Evolutionary conservation across 2,888 invertebrate genomes (phyloP).

Genomic region (Sepioteuthis lessoniana): DNA sequence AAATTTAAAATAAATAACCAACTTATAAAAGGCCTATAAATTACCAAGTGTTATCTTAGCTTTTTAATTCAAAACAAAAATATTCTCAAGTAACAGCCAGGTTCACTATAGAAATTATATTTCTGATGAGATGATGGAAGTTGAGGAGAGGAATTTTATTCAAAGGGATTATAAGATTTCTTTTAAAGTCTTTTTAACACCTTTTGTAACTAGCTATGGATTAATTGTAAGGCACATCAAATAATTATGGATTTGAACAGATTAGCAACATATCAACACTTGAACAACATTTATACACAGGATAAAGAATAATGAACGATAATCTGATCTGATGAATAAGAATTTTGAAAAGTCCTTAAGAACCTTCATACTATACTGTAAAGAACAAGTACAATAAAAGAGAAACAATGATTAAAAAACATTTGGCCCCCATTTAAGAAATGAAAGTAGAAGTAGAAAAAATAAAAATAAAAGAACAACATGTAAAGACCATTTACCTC

Average conservation of each 20-base stretch:
- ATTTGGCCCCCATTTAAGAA: background rate
- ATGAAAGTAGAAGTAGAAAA: background rate
- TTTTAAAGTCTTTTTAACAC: background rate
- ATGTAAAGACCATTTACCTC: constrained; percentile 73
- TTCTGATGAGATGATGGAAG: background rate
- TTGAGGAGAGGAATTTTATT: background rate
- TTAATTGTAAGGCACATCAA: background rate
- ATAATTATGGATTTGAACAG: background rate
- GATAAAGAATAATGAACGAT: background rate
- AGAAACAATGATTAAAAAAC: background rate
- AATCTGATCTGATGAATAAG: background rate
- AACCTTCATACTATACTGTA: background rate
- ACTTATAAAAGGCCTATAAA: background rate
- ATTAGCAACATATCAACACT: background rate
- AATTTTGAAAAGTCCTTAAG: background rate
- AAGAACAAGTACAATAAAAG: background rate
- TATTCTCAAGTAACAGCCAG: background rate
- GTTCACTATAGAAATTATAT: background rate
- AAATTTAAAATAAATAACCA: no score
- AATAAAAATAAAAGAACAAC: background rate
- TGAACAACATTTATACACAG: background rate
- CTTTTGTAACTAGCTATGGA: background rate
- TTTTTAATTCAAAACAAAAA: background rate
- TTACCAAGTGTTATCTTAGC: background rate
- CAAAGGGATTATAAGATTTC: background rate